Percentiles rank a stretch among this genome's conserved stretches.
These are phyloP conservation scores for Tinea semifulvella DNA, from an alignment of 2,888 invertebrate genomes.

Conservation along the genomic window DNA sequence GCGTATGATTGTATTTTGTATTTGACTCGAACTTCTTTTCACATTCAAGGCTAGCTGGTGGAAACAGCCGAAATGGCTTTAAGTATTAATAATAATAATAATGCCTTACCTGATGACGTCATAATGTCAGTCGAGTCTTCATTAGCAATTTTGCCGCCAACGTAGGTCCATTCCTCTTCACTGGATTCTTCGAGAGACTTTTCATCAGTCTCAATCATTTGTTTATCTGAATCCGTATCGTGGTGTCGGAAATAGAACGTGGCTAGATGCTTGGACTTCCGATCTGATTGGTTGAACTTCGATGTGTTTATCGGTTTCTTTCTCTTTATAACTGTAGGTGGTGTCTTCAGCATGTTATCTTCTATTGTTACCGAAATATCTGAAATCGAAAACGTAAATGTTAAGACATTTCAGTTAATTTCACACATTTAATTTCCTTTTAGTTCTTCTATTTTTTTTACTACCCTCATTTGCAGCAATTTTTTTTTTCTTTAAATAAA, in stretches of 20 bases:
- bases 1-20: too few species aligned
- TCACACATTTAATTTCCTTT: not conserved
- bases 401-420: not conserved
- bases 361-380: slow-evolving; percentile 25
- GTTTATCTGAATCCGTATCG: slow-evolving; percentile 86
- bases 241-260: slow-evolving; percentile 87
- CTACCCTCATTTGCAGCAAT: too few species aligned
- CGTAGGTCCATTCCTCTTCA: slow-evolving; percentile 73
- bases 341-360: slow-evolving; percentile 39
- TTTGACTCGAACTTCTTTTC: too few species aligned
- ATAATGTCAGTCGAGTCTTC: slow-evolving; percentile 60
- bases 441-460: too few species aligned
- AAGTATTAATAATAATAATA: too few species aligned
- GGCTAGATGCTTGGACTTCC: slow-evolving; percentile 83
- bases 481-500: too few species aligned
- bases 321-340: slow-evolving; percentile 57
- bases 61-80: too few species aligned
- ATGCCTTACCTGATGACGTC: slow-evolving; percentile 61
- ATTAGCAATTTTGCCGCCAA: slow-evolving; percentile 52
- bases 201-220: slow-evolving; percentile 61
- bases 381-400: not conserved
- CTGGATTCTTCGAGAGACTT: slow-evolving; percentile 57
- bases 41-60: too few species aligned
- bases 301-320: slow-evolving; percentile 66
- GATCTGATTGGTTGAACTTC: slow-evolving; percentile 75